A percentile compares a stretch with the other conserved stretches of the same genome.
These are phyloP conservation scores for Hypocryptadius cinnamomeus DNA, from an alignment of 2,113 vertebrate species.

Conservation along the genomic window DNA sequence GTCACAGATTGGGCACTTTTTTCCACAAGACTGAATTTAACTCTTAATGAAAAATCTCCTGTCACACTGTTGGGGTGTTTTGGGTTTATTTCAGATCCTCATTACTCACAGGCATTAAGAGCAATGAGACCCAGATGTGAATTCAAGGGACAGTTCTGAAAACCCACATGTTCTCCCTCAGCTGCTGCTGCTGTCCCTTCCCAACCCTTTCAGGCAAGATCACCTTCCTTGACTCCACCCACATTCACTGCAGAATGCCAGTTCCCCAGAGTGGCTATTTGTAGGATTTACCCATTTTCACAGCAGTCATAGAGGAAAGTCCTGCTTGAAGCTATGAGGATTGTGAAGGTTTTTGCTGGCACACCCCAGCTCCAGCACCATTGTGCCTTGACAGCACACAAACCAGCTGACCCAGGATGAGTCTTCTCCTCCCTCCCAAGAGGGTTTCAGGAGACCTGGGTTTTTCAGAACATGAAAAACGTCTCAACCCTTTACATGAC, in stretches of 20 bases:
- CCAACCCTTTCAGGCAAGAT: not conserved
- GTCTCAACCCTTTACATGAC: not conserved
- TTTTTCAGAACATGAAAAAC: not conserved
- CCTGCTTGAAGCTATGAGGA: not conserved
- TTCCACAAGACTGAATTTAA: not conserved
- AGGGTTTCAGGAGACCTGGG: not conserved
- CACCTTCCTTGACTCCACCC: not conserved
- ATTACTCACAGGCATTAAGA: not conserved
- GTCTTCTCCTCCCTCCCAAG: not conserved
- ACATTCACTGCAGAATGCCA: not conserved
- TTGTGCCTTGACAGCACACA: not conserved
- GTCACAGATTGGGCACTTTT: not conserved
- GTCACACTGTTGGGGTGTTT: not conserved
- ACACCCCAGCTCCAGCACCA: not conserved
- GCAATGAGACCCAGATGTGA: not conserved
- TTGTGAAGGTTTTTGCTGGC: not conserved
- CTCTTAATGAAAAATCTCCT: not conserved
- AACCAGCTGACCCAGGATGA: not conserved
- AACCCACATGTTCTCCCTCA: not conserved
- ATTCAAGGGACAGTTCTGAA: not conserved
- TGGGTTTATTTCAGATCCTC: not conserved
- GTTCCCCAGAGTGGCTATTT: not conserved
- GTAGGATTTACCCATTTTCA: not conserved
- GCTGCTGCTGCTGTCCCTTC: not conserved
- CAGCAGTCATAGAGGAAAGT: not conserved